A percentile compares a stretch with the other conserved stretches of the same genome.
Conservation (phyloP, 2,888 invertebrate genomes). For the Sphinx pinastri region DNA sequence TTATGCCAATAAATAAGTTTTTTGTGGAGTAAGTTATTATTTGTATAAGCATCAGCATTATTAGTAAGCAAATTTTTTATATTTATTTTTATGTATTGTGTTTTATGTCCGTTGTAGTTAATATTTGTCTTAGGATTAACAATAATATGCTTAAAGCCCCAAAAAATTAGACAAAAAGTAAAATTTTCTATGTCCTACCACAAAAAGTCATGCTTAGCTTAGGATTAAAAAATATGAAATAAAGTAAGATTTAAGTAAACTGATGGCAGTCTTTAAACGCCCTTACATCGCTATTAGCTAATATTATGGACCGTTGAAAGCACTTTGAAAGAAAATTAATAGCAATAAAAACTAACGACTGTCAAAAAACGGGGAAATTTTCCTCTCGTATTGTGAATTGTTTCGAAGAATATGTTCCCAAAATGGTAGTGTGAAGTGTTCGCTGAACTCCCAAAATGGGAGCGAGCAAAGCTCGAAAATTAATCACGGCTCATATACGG, state of each 20-base stretch:
- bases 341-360: constrained; percentile 6
- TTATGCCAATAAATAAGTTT: constrained; percentile 7
- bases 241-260: not conserved
- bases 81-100: too few relatives aligned
- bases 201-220: too few relatives aligned
- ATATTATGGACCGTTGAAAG: not conserved
- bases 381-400: constrained; percentile 4
- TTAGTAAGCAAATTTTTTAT: too few relatives aligned
- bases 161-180: too few relatives aligned
- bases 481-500: constrained; percentile 12
- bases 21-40: constrained; percentile 4
- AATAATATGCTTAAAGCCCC: not conserved
- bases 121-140: not conserved
- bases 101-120: not conserved
- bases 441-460: constrained; percentile 1
- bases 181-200: too few relatives aligned
- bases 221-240: too few relatives aligned
- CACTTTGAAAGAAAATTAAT: constrained; percentile 11
- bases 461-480: not conserved
- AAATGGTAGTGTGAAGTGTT: constrained; percentile 16
- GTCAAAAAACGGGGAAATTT: constrained; percentile 14
- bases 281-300: not conserved
- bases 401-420: constrained; percentile 13
- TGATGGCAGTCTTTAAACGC: not conserved
- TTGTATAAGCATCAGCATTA: not conserved